phyloP scores from a whole-genome alignment of 2,888 invertebrate species.

The Tetragnatha montana region DNA sequence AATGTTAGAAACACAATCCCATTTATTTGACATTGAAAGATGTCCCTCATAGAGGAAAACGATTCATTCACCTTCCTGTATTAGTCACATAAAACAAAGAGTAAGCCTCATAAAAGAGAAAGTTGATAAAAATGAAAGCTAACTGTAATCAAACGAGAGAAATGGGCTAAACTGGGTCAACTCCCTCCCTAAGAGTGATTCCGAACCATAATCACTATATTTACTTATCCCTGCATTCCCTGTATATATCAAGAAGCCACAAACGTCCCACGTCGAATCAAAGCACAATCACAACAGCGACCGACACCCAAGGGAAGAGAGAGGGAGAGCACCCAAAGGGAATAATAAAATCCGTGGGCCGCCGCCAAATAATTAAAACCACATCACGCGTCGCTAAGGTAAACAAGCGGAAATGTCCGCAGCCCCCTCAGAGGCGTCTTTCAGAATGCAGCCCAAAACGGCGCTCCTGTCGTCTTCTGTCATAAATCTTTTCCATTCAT shows the following conservation, averaged over 20 bases:
- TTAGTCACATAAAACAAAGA: no score
- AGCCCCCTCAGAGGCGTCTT: slow-evolving; percentile 30
- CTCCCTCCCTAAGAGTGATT: no score
- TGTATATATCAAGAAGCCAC: not conserved
- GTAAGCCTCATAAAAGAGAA: no score
- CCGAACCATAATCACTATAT: no score
- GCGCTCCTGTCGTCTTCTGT: not conserved
- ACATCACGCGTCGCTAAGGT: slow-evolving; percentile 10
- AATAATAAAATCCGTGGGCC: slow-evolving; percentile 5
- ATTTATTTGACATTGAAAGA: no score
- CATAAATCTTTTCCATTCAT: not conserved
- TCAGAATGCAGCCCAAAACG: slow-evolving; percentile 2
- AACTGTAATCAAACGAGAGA: no score
- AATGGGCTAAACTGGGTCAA: no score
- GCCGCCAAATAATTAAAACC: not conserved
- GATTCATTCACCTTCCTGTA: no score
- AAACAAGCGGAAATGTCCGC: slow-evolving; percentile 45
- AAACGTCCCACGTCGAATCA: not conserved
- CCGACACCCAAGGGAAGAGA: not conserved
- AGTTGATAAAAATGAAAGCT: no score
- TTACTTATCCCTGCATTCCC: not conserved
- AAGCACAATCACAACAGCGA: not conserved
- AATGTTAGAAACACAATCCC: no score
- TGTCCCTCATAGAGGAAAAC: no score
- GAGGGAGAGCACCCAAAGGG: not conserved